A percentile compares a stretch with the other conserved stretches of the same genome.
These are phyloP conservation scores for Schizopygopsis malacanthus DNA, from an alignment of 2,797 vertebrate genomes.

Conservation along the genomic window DNA sequence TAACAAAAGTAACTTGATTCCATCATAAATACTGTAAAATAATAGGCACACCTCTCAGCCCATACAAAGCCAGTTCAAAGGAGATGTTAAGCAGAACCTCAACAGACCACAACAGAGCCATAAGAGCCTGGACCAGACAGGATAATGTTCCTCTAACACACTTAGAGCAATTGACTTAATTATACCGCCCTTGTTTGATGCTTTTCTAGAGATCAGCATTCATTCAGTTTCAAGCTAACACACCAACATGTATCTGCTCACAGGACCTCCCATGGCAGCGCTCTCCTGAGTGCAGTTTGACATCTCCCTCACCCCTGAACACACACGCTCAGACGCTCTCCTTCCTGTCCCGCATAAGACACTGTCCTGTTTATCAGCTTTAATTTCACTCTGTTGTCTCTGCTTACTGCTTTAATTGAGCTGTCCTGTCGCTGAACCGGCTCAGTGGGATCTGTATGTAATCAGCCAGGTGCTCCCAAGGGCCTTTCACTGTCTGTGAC, in stretches of 20 bases:
- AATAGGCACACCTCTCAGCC: slow-evolving; percentile 14
- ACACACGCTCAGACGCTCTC: slow-evolving; percentile 25
- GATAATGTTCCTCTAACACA: slow-evolving; percentile 34
- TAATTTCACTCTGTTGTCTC: slow-evolving; percentile 53
- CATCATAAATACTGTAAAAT: slow-evolving; percentile 24
- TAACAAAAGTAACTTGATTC: slow-evolving; percentile 35
- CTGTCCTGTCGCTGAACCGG: slow-evolving; percentile 59
- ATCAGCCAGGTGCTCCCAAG: slow-evolving; percentile 66
- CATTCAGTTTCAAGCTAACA: slow-evolving; percentile 13
- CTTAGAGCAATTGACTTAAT: slow-evolving; percentile 31
- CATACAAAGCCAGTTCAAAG: slow-evolving; percentile 16
- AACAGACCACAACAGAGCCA: slow-evolving; percentile 32
- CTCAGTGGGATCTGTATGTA: slow-evolving; percentile 51
- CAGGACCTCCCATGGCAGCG: slow-evolving; percentile 21
- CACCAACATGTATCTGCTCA: slow-evolving; percentile 35
- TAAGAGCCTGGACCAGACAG: slow-evolving; percentile 24
- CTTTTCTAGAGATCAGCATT: slow-evolving; percentile 28
- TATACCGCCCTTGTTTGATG: neutral
- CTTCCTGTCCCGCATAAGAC: slow-evolving; percentile 41
- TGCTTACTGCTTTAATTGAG: slow-evolving; percentile 54
- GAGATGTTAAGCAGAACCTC: slow-evolving; percentile 11
- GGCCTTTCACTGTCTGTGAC: slow-evolving; percentile 66
- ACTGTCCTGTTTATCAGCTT: slow-evolving; percentile 42
- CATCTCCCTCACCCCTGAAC: slow-evolving; percentile 15
- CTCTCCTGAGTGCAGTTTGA: slow-evolving; percentile 38